These are phyloP conservation scores for Helogale parvula DNA, from an alignment of 2,113 vertebrate species.

Conservation along the genomic window DNA sequence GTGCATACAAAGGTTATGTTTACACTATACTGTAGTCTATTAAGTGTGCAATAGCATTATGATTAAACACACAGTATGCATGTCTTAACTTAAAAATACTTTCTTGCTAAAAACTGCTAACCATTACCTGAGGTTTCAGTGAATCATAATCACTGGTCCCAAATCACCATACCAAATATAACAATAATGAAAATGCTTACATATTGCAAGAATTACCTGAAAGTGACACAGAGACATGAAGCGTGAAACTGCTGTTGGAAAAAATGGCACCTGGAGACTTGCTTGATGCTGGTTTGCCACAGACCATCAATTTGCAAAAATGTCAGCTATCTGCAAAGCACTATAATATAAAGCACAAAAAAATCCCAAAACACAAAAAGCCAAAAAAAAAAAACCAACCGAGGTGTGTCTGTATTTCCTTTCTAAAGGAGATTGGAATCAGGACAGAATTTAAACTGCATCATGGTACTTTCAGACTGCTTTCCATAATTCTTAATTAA, in stretches of 20 bases:
- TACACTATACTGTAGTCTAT: neutral
- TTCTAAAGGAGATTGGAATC: neutral
- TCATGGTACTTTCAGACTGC: neutral
- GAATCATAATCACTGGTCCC: neutral
- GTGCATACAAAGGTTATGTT: neutral
- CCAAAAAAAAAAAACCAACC: neutral
- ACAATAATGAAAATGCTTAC: neutral
- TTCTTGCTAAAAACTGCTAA: neutral
- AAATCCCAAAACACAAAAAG: too few species aligned
- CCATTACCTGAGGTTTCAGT: neutral
- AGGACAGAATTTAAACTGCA: neutral
- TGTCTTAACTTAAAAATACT: neutral
- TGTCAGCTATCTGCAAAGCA: neutral
- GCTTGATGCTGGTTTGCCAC: neutral
- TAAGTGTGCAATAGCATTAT: neutral
- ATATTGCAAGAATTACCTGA: neutral
- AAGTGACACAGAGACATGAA: neutral
- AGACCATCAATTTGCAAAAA: neutral
- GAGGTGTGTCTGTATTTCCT: neutral
- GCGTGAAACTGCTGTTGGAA: neutral
- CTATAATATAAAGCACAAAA: neutral
- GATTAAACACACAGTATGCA: neutral
- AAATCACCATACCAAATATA: neutral
- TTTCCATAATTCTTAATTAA: conserved; percentile 38
- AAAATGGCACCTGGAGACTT: neutral